Evolutionary conservation across 2,888 invertebrate species (phyloP).

Genomic region (Diaperis boleti): DNA sequence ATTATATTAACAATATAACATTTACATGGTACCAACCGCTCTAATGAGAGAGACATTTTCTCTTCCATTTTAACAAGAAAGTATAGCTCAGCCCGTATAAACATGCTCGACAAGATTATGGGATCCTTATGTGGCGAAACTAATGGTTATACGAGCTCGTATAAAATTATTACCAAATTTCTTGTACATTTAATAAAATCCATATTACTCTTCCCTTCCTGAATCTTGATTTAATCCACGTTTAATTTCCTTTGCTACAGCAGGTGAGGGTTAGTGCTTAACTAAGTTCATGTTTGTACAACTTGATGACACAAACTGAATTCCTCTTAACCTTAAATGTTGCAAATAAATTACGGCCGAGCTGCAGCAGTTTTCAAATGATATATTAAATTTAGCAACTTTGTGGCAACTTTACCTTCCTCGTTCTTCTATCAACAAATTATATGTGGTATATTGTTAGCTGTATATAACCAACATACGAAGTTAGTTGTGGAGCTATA

Average conservation of each 20-base stretch:
- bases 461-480: no score
- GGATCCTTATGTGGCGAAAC: slow-evolving; percentile 7
- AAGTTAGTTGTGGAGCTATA: no score
- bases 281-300: slow-evolving; percentile 35
- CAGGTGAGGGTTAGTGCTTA: slow-evolving; percentile 27
- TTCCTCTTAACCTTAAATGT: slow-evolving; percentile 33
- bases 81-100: slow-evolving; percentile 8
- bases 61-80: slow-evolving; percentile 3
- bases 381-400: slow-evolving; percentile 33
- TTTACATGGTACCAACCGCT: slow-evolving; percentile 20
- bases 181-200: slow-evolving; percentile 26
- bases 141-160: slow-evolving; percentile 1
- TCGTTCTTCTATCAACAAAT: no score
- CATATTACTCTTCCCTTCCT: slow-evolving; percentile 24
- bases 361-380: slow-evolving; percentile 27
- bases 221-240: slow-evolving; percentile 31
- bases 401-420: slow-evolving; percentile 5
- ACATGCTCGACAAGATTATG: background rate
- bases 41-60: slow-evolving; percentile 2
- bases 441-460: no score
- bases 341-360: slow-evolving; percentile 24
- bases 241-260: slow-evolving; percentile 32
- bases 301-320: slow-evolving; percentile 27
- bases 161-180: slow-evolving; percentile 23
- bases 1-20: slow-evolving; percentile 16